Conservation (phyloP, 2,113 vertebrate species). For the Tretioscincus oriximinensis region DNA sequence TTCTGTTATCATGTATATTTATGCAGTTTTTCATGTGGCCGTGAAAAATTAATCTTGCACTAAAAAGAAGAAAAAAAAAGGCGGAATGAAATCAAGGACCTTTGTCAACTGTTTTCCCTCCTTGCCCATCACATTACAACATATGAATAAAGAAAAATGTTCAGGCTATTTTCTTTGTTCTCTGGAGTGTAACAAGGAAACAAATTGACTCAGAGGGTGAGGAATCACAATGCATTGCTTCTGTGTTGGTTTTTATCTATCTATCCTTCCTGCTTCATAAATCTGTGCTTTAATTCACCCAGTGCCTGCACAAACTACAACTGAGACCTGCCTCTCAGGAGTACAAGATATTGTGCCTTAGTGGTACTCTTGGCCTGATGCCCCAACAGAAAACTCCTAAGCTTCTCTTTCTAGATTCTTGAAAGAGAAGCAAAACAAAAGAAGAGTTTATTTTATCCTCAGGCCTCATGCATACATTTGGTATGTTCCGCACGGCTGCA, state of each 20-base stretch:
- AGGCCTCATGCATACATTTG: too few relatives aligned
- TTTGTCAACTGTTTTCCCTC: background rate
- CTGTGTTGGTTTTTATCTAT: background rate
- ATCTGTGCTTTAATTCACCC: background rate
- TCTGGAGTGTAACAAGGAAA: conserved; percentile 25
- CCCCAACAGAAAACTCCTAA: background rate
- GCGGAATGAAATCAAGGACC: background rate
- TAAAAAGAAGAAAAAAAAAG: too few relatives aligned
- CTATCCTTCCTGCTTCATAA: conserved; percentile 8
- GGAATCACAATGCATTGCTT: background rate
- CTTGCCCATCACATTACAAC: conserved; percentile 11
- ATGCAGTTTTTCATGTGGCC: background rate
- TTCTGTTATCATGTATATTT: background rate
- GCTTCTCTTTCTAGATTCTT: background rate
- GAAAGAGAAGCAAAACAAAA: background rate
- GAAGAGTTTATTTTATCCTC: too few relatives aligned
- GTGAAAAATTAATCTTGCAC: background rate
- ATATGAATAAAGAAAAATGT: conserved; percentile 26
- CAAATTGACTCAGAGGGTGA: conserved; percentile 13
- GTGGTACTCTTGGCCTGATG: background rate
- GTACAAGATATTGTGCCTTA: background rate
- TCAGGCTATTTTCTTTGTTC: conserved; percentile 30
- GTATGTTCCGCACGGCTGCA: too few relatives aligned
- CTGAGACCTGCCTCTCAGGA: background rate
- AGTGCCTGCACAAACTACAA: background rate